Evolutionary conservation across 2,113 vertebrate genomes (phyloP).

Genomic region (Rhagologus leucostigma): DNA sequence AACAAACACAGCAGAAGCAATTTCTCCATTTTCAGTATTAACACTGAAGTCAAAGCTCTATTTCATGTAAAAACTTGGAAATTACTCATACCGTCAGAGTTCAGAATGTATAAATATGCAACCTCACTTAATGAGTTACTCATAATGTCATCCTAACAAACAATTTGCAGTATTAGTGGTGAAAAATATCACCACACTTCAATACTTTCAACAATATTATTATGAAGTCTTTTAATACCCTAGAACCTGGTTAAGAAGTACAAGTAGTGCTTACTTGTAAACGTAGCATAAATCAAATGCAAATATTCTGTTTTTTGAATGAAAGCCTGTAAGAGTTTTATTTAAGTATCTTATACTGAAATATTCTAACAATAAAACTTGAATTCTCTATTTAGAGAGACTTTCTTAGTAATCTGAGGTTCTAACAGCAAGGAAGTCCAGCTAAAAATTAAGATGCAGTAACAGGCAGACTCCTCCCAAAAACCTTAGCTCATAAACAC

Average conservation of each 20-base stretch:
- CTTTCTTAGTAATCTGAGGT: not conserved
- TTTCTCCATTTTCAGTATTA: not conserved
- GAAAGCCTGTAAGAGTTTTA: not conserved
- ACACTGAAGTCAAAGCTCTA: conserved; percentile 1
- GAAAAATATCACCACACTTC: not conserved
- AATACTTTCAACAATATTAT: not conserved
- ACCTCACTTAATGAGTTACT: not conserved
- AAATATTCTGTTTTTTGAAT: not conserved
- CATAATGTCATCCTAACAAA: not conserved
- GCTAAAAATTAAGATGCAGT: not conserved
- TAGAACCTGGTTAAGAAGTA: not conserved
- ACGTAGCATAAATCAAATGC: not conserved
- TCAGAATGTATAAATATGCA: not conserved
- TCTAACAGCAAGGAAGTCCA: not conserved
- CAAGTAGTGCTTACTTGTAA: not conserved
- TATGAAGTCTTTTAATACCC: not conserved
- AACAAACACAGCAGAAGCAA: not conserved
- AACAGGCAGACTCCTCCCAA: not conserved
- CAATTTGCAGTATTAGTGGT: not conserved
- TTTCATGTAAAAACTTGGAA: not conserved
- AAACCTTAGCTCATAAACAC: not conserved
- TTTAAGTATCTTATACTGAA: not conserved
- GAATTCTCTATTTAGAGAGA: not conserved
- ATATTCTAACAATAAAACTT: not conserved
- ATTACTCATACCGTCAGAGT: not conserved